Evolutionary conservation across 2,888 invertebrate genomes (phyloP).

Genomic region (Mechanitis messenoides): DNA sequence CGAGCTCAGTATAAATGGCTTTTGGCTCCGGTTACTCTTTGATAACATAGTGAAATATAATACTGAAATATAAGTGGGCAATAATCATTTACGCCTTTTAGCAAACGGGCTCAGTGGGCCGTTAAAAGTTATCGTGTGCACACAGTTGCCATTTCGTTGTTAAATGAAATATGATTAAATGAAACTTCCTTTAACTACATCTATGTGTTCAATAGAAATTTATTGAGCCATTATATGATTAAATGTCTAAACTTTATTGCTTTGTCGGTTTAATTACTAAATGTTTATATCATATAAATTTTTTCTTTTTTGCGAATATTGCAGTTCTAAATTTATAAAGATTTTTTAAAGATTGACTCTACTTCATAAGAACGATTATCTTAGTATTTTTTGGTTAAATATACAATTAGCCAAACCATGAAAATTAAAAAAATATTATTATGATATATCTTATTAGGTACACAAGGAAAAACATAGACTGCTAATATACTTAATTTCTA

Average conservation of each 20-base stretch:
- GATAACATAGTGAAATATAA: constrained; percentile 4
- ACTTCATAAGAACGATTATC: no score
- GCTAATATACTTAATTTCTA: no score
- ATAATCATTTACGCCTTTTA: constrained; percentile 19
- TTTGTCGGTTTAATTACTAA: neutral
- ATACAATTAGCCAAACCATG: no score
- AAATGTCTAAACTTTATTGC: neutral
- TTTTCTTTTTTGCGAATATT: no score
- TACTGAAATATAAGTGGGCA: constrained; percentile 10
- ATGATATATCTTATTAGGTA: no score
- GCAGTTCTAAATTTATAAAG: no score
- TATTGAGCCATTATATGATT: constrained; percentile 1
- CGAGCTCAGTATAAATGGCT: constrained; percentile 2
- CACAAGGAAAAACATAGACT: no score
- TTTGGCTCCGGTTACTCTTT: constrained; percentile 7
- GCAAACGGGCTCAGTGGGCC: constrained; percentile 19
- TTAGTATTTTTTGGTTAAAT: no score
- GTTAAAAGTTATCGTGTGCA: constrained; percentile 22
- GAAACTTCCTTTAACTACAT: neutral
- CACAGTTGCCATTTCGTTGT: constrained; percentile 17
- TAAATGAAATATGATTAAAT: constrained; percentile 22
- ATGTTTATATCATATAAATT: neutral
- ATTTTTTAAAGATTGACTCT: no score
- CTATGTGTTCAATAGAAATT: neutral
- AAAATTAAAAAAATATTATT: no score